These are phyloP conservation scores for Mohoua ochrocephala DNA, from an alignment of 2,113 vertebrate species.

Conservation along the genomic window DNA sequence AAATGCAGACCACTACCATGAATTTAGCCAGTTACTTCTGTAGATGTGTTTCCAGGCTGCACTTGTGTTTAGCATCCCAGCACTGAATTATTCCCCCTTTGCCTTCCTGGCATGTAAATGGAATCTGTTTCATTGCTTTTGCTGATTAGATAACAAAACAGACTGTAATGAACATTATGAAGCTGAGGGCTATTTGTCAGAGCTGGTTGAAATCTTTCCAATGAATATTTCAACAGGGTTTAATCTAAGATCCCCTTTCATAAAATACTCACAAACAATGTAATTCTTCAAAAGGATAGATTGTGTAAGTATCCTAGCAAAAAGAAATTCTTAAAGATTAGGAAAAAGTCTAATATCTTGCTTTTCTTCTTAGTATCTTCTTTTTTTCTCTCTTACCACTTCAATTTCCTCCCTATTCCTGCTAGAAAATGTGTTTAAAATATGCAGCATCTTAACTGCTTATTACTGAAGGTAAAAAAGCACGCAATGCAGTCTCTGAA, in stretches of 20 bases:
- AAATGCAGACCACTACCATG: not conserved
- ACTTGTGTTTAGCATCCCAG: not conserved
- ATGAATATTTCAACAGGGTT: constrained; percentile 26
- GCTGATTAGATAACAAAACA: constrained; percentile 13
- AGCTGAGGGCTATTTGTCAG: not conserved
- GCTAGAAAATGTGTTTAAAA: not conserved
- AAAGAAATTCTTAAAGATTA: not conserved
- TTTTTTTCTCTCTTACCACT: not conserved
- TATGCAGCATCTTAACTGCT: not conserved
- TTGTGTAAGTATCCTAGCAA: not conserved
- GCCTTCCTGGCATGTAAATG: not conserved
- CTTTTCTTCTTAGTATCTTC: not conserved
- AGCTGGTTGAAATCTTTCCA: not conserved
- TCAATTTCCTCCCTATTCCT: not conserved
- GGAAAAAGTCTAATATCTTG: no score
- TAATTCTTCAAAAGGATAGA: not conserved
- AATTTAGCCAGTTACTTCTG: not conserved
- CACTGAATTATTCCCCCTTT: not conserved
- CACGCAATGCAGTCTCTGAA: not conserved
- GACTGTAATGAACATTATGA: not conserved
- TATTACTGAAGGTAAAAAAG: not conserved
- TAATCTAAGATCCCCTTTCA: not conserved
- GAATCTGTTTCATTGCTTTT: not conserved
- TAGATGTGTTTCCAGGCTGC: not conserved
- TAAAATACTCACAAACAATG: not conserved